phyloP scores from a whole-genome alignment of 2,888 invertebrate genomes.

The Lithophane semibrunnea region DNA sequence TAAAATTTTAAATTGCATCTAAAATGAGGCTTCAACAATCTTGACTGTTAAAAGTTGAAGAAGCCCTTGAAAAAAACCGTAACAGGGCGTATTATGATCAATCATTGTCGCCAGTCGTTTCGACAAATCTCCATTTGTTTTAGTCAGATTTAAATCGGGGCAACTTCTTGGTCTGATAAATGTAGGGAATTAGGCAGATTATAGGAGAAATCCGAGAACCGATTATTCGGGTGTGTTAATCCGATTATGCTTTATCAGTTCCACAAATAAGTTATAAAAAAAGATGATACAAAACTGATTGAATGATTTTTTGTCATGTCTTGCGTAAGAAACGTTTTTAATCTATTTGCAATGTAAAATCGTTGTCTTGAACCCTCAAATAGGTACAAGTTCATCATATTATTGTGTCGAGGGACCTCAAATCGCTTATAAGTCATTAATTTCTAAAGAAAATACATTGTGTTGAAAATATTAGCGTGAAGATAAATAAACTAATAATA shows the following conservation, averaged over 20 bases:
- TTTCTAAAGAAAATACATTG: no score
- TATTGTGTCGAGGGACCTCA: background rate
- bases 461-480: no score
- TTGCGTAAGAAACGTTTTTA: background rate
- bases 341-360: background rate
- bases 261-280: background rate
- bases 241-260: constrained; percentile 16
- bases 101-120: constrained; percentile 22
- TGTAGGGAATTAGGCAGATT: background rate
- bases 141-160: constrained; percentile 19
- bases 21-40: constrained; percentile 19
- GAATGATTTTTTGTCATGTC: constrained; percentile 5
- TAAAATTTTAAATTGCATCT: constrained; percentile 29
- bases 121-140: constrained; percentile 37
- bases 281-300: background rate
- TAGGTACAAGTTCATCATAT: background rate
- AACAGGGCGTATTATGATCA: constrained; percentile 39
- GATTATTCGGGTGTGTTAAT: constrained; percentile 4
- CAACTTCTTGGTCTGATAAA: constrained; percentile 31
- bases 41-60: constrained; percentile 28
- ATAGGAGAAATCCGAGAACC: background rate
- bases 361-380: background rate
- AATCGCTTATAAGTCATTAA: background rate
- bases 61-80: constrained; percentile 25
- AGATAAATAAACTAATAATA: no score